These are phyloP conservation scores for Dendrocincla tyrannina DNA, from an alignment of 2,797 vertebrate genomes.

Conservation along the genomic window DNA sequence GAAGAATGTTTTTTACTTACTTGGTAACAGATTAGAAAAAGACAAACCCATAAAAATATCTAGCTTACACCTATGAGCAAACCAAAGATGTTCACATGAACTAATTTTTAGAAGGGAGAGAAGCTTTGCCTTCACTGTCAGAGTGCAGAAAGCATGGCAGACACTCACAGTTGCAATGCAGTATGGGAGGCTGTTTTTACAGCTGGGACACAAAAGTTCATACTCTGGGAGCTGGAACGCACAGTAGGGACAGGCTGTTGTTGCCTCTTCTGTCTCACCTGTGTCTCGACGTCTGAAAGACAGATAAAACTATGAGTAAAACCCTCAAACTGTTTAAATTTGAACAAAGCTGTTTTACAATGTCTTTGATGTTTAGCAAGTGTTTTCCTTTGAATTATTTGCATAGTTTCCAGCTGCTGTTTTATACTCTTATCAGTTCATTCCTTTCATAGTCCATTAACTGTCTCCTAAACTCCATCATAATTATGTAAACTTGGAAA, in stretches of 20 bases:
- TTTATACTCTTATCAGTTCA: background rate
- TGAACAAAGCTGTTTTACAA: background rate
- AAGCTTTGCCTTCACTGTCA: background rate
- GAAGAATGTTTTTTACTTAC: background rate
- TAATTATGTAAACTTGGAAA: background rate
- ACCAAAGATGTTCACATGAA: background rate
- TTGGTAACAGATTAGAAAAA: background rate
- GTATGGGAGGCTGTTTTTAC: slow-evolving; percentile 95
- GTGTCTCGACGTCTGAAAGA: slow-evolving; percentile 85
- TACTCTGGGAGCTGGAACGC: slow-evolving; percentile 88
- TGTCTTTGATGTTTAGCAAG: background rate
- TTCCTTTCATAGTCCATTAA: background rate
- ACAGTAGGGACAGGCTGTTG: slow-evolving; percentile 89
- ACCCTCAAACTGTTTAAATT: background rate
- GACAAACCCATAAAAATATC: background rate
- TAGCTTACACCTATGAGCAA: background rate
- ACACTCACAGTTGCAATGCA: slow-evolving; percentile 90
- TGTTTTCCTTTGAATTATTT: background rate
- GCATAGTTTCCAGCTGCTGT: background rate
- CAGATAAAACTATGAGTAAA: background rate
- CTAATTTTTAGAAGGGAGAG: background rate
- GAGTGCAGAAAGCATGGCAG: background rate
- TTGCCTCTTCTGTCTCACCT: slow-evolving; percentile 88
- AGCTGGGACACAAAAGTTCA: slow-evolving; percentile 90
- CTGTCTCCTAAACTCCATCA: background rate